A percentile compares a stretch with the other conserved stretches of the same genome.
phyloP scores from a whole-genome alignment of 2,797 vertebrate genomes.

The Fistularia tabacaria region DNA sequence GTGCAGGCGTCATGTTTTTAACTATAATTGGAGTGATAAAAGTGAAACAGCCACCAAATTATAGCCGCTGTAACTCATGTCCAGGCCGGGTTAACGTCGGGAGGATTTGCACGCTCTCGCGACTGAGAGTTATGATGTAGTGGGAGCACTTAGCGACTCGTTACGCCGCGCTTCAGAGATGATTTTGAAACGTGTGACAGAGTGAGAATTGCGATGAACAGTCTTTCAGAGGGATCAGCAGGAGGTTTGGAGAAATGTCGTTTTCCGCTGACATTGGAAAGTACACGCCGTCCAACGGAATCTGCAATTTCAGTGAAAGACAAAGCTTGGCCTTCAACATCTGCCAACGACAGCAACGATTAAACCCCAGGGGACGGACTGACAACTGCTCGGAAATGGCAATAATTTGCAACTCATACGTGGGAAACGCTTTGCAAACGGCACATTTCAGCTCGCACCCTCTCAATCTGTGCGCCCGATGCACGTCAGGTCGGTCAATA shows the following conservation, averaged over 20 bases:
- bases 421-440: too few relatives aligned
- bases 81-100: constrained; percentile 25
- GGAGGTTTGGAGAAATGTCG: too few relatives aligned
- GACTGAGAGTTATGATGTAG: neutral
- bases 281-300: too few relatives aligned
- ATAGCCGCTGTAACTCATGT: constrained; percentile 63
- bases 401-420: too few relatives aligned
- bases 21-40: constrained; percentile 74
- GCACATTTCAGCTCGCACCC: too few relatives aligned
- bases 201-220: neutral
- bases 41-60: constrained; percentile 59
- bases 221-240: too few relatives aligned
- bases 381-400: too few relatives aligned
- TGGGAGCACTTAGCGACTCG: neutral
- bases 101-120: constrained; percentile 16
- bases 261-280: too few relatives aligned
- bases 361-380: too few relatives aligned
- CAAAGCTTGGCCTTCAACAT: neutral
- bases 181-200: constrained; percentile 4
- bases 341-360: neutral
- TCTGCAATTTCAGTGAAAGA: too few relatives aligned
- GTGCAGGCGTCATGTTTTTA: constrained; percentile 60
- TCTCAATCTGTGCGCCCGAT: too few relatives aligned
- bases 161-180: neutral
- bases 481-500: too few relatives aligned